Conservation (phyloP, 2,113 vertebrate genomes). For the Redunca redunca region DNA sequence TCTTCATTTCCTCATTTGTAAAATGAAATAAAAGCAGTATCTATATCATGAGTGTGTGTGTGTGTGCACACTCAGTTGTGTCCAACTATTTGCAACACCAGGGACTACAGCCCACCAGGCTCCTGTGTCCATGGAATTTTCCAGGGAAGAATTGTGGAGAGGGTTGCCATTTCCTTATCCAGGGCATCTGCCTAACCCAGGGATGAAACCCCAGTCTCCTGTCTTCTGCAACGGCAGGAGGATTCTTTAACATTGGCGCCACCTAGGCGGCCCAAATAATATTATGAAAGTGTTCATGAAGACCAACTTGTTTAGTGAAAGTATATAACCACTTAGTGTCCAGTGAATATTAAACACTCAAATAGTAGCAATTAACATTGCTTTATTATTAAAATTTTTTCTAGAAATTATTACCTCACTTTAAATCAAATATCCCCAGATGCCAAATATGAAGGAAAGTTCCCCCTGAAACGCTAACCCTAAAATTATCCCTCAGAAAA, state of each 20-base stretch:
- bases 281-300: background rate
- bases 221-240: background rate
- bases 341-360: background rate
- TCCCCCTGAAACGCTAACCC: background rate
- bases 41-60: background rate
- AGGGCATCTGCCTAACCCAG: background rate
- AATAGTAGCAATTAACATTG: background rate
- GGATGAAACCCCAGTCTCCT: background rate
- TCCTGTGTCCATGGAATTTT: background rate
- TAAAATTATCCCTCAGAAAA: background rate
- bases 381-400: background rate
- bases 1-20: background rate
- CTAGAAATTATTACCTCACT: background rate
- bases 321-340: background rate
- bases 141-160: background rate
- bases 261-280: background rate
- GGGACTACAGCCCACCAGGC: background rate
- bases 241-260: background rate
- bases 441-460: conserved; percentile 11
- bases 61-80: fast-evolving
- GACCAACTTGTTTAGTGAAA: background rate
- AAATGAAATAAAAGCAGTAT: background rate
- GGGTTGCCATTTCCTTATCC: background rate
- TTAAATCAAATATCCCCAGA: background rate
- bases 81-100: background rate